These are phyloP conservation scores for Cherax destructor DNA, from an alignment of 1,140 invertebrate genomes.

Conservation along the genomic window DNA sequence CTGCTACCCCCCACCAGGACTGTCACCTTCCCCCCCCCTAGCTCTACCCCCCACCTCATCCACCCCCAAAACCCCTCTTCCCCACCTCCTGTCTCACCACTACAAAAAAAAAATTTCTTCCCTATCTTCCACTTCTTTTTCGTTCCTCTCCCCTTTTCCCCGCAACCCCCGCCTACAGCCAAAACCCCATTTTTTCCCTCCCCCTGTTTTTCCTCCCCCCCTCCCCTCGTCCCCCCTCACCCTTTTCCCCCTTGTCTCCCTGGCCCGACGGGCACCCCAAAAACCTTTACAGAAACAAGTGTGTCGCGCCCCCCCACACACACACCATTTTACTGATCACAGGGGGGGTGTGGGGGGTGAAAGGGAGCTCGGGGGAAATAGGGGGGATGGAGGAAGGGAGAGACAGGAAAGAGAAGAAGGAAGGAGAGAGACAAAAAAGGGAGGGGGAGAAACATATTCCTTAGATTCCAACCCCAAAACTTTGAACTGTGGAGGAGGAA, in stretches of 20 bases:
- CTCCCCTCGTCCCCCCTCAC: background rate
- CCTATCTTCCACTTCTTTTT: slow-evolving; percentile 3
- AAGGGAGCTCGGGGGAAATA: background rate
- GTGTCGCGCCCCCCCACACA: background rate
- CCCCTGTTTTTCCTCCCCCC: background rate
- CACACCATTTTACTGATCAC: background rate
- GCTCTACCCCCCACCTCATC: no score
- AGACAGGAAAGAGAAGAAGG: background rate
- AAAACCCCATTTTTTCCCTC: background rate
- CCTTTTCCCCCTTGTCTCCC: background rate
- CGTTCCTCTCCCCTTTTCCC: background rate
- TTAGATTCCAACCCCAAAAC: no score
- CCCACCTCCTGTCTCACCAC: no score
- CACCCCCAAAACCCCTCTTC: no score
- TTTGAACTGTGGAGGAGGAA: no score
- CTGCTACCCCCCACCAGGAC: no score
- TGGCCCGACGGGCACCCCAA: background rate
- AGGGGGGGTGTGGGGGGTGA: no score
- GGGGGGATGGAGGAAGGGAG: background rate
- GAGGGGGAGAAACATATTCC: no score
- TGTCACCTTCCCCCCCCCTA: no score
- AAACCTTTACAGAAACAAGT: background rate
- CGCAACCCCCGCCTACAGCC: background rate
- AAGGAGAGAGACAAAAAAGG: background rate
- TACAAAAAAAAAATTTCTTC: background rate